Conservation (phyloP, 2,797 vertebrate species). For the Coregonus suidteri region DNA sequence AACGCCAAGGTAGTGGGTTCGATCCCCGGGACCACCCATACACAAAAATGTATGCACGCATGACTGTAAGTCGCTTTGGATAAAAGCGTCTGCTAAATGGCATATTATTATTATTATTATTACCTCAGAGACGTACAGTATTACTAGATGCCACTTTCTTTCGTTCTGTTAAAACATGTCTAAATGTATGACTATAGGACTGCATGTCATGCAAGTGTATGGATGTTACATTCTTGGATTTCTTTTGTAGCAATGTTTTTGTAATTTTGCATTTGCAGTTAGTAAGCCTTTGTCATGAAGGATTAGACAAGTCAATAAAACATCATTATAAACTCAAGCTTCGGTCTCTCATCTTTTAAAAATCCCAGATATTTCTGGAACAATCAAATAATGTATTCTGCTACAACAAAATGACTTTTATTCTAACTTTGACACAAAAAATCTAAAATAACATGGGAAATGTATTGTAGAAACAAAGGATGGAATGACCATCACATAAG, state of each 20-base stretch:
- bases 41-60: too few relatives aligned
- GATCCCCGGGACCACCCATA: too few relatives aligned
- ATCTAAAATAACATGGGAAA: background rate
- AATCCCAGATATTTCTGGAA: background rate
- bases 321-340: background rate
- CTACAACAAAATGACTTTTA: background rate
- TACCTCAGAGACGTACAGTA: background rate
- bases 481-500: background rate
- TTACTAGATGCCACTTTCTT: background rate
- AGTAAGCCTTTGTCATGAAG: background rate
- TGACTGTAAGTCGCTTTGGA: too few relatives aligned
- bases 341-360: background rate
- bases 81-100: too few relatives aligned
- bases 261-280: background rate
- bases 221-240: background rate
- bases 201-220: background rate
- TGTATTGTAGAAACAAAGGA: background rate
- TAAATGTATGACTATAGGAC: slow-evolving; percentile 1
- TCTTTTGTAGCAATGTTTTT: background rate
- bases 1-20: too few relatives aligned
- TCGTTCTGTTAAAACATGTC: background rate
- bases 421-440: background rate
- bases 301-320: slow-evolving; percentile 7
- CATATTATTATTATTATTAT: too few relatives aligned
- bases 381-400: background rate